These are phyloP conservation scores for Hyposoter didymator DNA, from an alignment of 2,888 invertebrate species.

Conservation along the genomic window DNA sequence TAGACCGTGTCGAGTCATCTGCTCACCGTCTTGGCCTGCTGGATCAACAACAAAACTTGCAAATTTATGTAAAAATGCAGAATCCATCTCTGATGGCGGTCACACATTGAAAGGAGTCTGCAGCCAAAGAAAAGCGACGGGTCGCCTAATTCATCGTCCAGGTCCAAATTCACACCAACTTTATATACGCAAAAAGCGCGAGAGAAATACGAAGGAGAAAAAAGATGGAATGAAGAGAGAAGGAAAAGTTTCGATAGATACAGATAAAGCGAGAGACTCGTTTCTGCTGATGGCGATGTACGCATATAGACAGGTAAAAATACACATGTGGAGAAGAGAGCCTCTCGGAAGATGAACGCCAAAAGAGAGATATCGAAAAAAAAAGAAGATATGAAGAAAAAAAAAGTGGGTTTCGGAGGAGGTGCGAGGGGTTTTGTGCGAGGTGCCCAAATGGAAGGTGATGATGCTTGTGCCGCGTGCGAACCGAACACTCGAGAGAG, in stretches of 20 bases:
- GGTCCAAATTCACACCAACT: slow-evolving; percentile 14
- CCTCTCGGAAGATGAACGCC: slow-evolving; percentile 34
- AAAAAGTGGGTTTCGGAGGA: neutral
- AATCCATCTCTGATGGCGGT: neutral
- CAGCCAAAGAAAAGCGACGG: neutral
- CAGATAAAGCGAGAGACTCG: slow-evolving; percentile 58
- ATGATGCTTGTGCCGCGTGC: slow-evolving; percentile 50
- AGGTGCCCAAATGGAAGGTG: slow-evolving; percentile 58
- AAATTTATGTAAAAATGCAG: neutral
- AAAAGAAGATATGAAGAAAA: slow-evolving; percentile 18
- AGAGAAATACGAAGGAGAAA: slow-evolving; percentile 23
- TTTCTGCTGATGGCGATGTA: slow-evolving; percentile 50
- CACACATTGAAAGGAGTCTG: neutral
- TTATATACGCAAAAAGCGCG: neutral
- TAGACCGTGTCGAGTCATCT: neutral
- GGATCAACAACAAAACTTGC: neutral
- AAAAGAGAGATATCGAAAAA: slow-evolving; percentile 38
- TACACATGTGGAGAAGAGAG: slow-evolving; percentile 4
- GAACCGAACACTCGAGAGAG: slow-evolving; percentile 33
- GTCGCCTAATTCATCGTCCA: neutral
- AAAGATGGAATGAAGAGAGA: slow-evolving; percentile 35
- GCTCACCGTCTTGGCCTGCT: too few relatives aligned
- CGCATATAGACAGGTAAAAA: slow-evolving; percentile 19
- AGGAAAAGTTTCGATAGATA: slow-evolving; percentile 53
- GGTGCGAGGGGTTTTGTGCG: slow-evolving; percentile 30